Evolutionary conservation across 2,888 invertebrate species (phyloP), one percentile per base, ranked within the genome.

Genomic region (Pollenia angustigena): DNA sequence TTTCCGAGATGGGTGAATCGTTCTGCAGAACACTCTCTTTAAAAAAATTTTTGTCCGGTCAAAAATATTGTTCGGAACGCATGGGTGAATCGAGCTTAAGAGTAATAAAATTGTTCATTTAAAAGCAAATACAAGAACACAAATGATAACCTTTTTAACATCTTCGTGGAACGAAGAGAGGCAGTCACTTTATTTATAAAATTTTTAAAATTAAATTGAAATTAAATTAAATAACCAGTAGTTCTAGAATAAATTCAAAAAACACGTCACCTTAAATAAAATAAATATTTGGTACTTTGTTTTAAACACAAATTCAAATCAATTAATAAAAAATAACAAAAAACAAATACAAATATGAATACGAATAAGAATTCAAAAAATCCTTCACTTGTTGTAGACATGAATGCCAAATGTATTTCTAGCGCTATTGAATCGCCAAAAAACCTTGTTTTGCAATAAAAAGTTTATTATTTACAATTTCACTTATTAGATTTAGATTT

Each of bases 131-230:
- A 40, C 18, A 74, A 64, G 23, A 32, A 32, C 6, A 54, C 44
- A 74, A 40, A 46, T 50, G 86, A 86, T 86, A 86, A 86, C 86
- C 86, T 86, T 64, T 83, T 46, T 44, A 72, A 64, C 79, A 83
- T 76, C 32, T 69, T 64, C 14, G 64, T 40, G 56, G 14, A 50
- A 60, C 18, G 46, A 50, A 66, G 64, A 58, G 16, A 60, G 3
- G 12, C 11, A 60, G 1, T 11, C 42, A 44, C 32, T 23, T 68
- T 46, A n/a, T 78, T 14, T 11, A 4, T n/a, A 46, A 48, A 23
- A 2, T 2, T 23, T 74, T 48, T 60, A 54, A 60, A 54, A 69
- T 69, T 48, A 32, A n/a, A 72, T 8, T 58, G 58, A 72, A 58
- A 50, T 50, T 50, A 9, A 69, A 44, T 10, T 66, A 1, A 71